Percentiles rank a stretch among this genome's conserved stretches.
Conservation (phyloP, 1,140 invertebrate species). For the Scaptomyza montana region DNA sequence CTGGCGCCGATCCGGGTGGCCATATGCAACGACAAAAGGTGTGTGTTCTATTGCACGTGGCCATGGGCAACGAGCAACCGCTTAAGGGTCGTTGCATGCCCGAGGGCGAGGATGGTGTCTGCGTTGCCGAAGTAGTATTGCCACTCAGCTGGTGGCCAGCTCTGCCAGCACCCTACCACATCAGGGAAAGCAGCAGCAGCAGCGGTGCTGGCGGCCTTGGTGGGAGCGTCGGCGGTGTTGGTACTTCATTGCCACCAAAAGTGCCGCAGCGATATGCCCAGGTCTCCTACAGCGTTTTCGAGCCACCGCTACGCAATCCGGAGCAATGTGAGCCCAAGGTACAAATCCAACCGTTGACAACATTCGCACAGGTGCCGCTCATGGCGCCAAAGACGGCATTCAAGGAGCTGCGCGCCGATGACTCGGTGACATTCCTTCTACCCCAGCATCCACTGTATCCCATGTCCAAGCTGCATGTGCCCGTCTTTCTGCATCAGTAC, state of each 20-base stretch:
- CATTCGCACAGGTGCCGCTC: slow-evolving; percentile 86
- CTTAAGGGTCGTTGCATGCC: slow-evolving; percentile 93
- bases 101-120: slow-evolving; percentile 94
- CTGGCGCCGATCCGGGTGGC: slow-evolving; percentile 90
- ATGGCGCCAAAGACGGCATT: slow-evolving; percentile 91
- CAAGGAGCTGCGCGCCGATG: slow-evolving; percentile 91
- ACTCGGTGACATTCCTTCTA: slow-evolving; percentile 92
- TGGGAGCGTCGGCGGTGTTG: slow-evolving; percentile 84
- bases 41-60: slow-evolving; percentile 90
- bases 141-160: slow-evolving; percentile 95
- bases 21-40: slow-evolving; percentile 85
- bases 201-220: slow-evolving; percentile 3
- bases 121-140: slow-evolving; percentile 91
- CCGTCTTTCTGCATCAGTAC: slow-evolving; percentile 91
- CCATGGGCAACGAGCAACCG: slow-evolving; percentile 85
- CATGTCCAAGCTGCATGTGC: slow-evolving; percentile 93
- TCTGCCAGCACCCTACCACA: slow-evolving; percentile 85
- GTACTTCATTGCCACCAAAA: slow-evolving; percentile 86
- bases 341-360: slow-evolving; percentile 88
- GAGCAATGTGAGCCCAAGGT: slow-evolving; percentile 89
- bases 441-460: slow-evolving; percentile 94
- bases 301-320: slow-evolving; percentile 88
- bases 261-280: slow-evolving; percentile 89
- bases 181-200: slow-evolving; percentile 74
- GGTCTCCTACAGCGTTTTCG: slow-evolving; percentile 92